Base-by-base conservation (phyloP, 1,140 invertebrate genomes). In the Brachionus rubens region DNA sequence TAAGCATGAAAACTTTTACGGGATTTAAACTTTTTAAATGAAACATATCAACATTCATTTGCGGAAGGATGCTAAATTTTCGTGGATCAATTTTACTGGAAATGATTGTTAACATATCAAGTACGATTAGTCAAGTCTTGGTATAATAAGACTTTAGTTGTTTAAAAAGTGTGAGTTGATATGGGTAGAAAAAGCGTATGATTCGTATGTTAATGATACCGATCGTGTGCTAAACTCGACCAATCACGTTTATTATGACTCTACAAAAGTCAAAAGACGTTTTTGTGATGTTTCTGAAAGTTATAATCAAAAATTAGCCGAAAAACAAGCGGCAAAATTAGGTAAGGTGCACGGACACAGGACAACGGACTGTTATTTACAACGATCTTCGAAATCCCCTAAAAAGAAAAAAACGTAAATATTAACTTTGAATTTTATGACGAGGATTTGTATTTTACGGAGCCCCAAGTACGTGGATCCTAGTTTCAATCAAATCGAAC, bases 31-130 rank as follows among this genome's bases (percentile, higher is more conserved):
- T 54, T 19, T n/a, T 33, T 72, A 30, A 72, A 72, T 48, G 16
- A 72, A 4, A 72, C 68, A 4, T 72, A 72, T n/a, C 46, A 50
- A 72, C 12, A 10, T 54, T 1, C 43, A 72, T 6, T 54, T 72
- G 68, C 28, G 50, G 0, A 33, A 48, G 12, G 68, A 72, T 26
- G 68, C 46, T 21, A 48, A 54, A 19, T 72, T 72, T 33, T 48
- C 68, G 7, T 72, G 68, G 68, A 72, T 72, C 21, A 72, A 72
- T 14, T 72, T 72, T 24, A 72, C 68, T 36, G 30, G n/a, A 72
- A 50, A 72, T 72, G 68, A 72, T 72, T 26, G 50, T 72, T 7
- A 72, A 72, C 68, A 72, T 72, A 12, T 72, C 68, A 10, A 50
- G 28, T 5, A 50, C 68, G 41, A 30, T 72, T 1, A 72, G 68